Evolutionary conservation across 2,113 vertebrate genomes (phyloP).

Genomic region (Dromaius novaehollandiae): DNA sequence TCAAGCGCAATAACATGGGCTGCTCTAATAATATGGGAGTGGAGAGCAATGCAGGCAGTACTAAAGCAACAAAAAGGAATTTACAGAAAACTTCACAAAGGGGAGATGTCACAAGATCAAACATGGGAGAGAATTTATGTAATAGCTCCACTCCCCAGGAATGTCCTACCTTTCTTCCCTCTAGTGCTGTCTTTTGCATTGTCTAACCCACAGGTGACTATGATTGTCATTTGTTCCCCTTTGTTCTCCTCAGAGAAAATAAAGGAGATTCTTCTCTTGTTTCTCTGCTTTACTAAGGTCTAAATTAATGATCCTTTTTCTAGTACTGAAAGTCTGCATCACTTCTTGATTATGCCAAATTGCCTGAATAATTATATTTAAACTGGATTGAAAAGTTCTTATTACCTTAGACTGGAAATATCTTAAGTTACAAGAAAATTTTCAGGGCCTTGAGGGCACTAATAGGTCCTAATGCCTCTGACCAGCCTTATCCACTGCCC

Average conservation of each 20-base stretch:
- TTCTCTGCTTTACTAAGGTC: not conserved
- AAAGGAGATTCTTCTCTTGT: not conserved
- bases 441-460: not conserved
- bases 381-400: not conserved
- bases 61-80: not conserved
- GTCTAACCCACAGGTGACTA: fast-evolving
- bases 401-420: not conserved
- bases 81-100: not conserved
- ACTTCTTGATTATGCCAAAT: not conserved
- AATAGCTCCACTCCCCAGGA: too few species aligned
- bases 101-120: too few species aligned
- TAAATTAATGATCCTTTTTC: not conserved
- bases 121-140: too few species aligned
- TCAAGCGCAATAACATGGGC: not conserved
- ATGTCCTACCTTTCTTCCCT: too few species aligned
- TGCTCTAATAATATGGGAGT: not conserved
- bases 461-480: not conserved
- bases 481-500: not conserved
- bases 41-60: too few species aligned
- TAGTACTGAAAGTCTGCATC: not conserved
- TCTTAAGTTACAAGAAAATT: not conserved
- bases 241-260: not conserved
- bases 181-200: not conserved
- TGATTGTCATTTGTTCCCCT: not conserved
- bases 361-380: not conserved